Evolutionary conservation across 2,888 invertebrate species (phyloP).

Genomic region (Therioaphis trifolii): DNA sequence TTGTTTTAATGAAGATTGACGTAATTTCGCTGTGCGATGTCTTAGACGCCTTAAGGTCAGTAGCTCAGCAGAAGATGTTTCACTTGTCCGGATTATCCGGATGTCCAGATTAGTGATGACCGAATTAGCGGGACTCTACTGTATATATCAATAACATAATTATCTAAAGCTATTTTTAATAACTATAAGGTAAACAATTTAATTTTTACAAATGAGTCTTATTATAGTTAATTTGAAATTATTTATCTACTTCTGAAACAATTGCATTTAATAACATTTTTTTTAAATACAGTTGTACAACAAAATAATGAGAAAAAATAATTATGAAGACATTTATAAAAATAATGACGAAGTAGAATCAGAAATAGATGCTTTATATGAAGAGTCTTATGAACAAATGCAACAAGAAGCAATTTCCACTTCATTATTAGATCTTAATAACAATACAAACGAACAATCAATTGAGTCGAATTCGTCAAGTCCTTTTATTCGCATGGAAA

Average conservation of each 20-base stretch:
- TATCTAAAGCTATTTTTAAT: background rate
- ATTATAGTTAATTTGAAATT: too few species aligned
- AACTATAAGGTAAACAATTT: too few species aligned
- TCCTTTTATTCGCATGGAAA: background rate
- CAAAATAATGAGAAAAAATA: background rate
- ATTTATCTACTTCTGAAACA: background rate
- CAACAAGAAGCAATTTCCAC: background rate
- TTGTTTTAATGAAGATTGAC: too few species aligned
- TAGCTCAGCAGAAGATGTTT: too few species aligned
- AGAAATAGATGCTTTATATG: background rate
- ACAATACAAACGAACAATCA: background rate
- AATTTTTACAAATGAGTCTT: too few species aligned
- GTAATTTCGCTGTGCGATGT: too few species aligned
- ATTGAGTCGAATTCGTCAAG: background rate
- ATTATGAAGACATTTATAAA: slow-evolving; percentile 18
- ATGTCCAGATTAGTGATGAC: too few species aligned
- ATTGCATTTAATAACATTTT: background rate
- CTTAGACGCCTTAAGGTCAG: too few species aligned
- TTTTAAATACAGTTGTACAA: background rate
- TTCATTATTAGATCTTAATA: background rate
- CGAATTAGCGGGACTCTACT: too few species aligned
- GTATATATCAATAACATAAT: too few species aligned
- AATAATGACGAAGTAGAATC: background rate
- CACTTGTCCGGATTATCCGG: too few species aligned
- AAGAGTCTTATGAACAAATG: background rate